Conservation (phyloP, 2,797 vertebrate species). For the Lates japonicus region DNA sequence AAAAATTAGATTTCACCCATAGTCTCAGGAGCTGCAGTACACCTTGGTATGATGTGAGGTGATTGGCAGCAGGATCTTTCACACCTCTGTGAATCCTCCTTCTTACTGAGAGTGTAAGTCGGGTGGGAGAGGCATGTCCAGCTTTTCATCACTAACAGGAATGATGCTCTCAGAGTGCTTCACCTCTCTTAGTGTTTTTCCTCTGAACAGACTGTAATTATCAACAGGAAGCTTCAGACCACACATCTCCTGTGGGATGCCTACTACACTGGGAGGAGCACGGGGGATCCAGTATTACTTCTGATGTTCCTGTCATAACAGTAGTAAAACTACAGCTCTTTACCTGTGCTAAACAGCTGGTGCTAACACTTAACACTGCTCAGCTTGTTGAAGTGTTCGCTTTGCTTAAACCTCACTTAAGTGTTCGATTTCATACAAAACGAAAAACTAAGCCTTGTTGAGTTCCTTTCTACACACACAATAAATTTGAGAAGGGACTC, state of each 20-base stretch:
- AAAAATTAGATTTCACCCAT: background rate
- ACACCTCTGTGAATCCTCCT: background rate
- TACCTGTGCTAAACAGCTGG: slow-evolving; percentile 21
- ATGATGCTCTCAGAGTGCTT: slow-evolving; percentile 19
- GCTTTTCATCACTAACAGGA: slow-evolving; percentile 38
- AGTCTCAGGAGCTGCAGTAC: background rate
- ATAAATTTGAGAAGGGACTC: background rate
- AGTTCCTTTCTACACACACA: background rate
- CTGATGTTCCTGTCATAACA: slow-evolving; percentile 57
- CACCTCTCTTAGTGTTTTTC: slow-evolving; percentile 50
- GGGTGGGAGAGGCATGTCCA: slow-evolving; percentile 18
- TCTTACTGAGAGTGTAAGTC: background rate
- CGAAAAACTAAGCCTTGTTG: background rate
- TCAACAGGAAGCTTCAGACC: slow-evolving; percentile 76
- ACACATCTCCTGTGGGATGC: slow-evolving; percentile 64
- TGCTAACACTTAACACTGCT: background rate
- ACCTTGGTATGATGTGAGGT: background rate
- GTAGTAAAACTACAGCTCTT: slow-evolving; percentile 17
- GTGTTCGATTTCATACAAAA: background rate
- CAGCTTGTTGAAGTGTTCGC: slow-evolving; percentile 16
- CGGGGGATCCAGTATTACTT: slow-evolving; percentile 40
- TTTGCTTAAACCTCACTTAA: background rate
- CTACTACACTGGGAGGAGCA: slow-evolving; percentile 42
- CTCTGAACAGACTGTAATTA: slow-evolving; percentile 73
- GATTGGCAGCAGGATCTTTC: background rate